Evolutionary conservation across 2,888 invertebrate genomes (phyloP).

Genomic region (Spisula subtruncata): DNA sequence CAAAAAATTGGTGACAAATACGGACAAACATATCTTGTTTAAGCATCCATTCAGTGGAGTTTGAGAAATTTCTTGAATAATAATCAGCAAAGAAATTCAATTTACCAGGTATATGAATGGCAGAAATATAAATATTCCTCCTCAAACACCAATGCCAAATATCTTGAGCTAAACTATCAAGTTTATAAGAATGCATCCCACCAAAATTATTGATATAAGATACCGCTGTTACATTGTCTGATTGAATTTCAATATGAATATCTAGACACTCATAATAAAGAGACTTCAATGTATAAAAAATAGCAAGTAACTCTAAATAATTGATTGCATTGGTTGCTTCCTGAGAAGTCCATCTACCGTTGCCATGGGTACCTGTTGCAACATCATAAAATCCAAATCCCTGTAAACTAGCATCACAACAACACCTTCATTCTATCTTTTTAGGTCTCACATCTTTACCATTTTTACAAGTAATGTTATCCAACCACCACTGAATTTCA

Average conservation of each 20-base stretch:
- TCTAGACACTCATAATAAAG: conserved; percentile 2
- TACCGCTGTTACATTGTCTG: conserved; percentile 49
- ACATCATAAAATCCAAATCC: neutral
- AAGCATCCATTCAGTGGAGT: conserved; percentile 66
- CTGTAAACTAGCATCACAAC: neutral
- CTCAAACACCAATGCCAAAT: conserved; percentile 61
- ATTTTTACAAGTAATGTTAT: conserved; percentile 17
- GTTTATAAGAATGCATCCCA: conserved; percentile 42
- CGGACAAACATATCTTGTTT: conserved; percentile 47
- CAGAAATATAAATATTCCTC: conserved; percentile 55
- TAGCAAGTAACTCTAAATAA: conserved; percentile 49
- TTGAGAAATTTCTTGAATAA: conserved; percentile 58
- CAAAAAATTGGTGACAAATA: conserved; percentile 54
- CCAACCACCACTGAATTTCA: conserved; percentile 30
- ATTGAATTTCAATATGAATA: conserved; percentile 44
- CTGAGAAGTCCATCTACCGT: neutral
- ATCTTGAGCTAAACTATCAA: conserved; percentile 46
- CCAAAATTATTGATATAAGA: conserved; percentile 58
- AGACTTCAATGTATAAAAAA: conserved; percentile 41
- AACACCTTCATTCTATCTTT: neutral
- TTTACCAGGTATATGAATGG: conserved; percentile 38
- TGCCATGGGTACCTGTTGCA: neutral
- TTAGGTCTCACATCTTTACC: conserved; percentile 17
- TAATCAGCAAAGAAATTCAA: conserved; percentile 53
- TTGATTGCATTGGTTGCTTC: conserved; percentile 5